Conservation (phyloP, 2,113 vertebrate species). For the Apodemus speciosus region DNA sequence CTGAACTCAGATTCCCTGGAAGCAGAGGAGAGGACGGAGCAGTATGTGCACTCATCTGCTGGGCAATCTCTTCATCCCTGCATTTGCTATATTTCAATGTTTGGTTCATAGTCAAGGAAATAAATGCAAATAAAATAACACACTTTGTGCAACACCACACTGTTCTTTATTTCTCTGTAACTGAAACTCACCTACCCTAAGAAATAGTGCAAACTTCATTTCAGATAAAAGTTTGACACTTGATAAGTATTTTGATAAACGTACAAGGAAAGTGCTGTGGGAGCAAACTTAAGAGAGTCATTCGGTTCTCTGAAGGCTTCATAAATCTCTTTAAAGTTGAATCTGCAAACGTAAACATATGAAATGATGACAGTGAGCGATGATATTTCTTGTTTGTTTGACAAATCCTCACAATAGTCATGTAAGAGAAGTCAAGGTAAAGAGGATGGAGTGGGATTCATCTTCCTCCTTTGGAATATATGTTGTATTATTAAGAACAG, state of each 20-base stretch:
- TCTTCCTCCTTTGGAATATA: conserved; percentile 18
- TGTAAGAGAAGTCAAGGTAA: conserved; percentile 52
- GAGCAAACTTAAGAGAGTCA: conserved; percentile 24
- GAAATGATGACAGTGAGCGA: conserved; percentile 44
- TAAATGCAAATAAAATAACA: neutral
- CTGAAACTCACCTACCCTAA: neutral
- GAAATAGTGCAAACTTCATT: conserved; percentile 47
- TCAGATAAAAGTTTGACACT: conserved; percentile 35
- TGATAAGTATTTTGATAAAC: conserved; percentile 51
- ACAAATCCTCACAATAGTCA: neutral
- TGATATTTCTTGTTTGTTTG: conserved; percentile 39
- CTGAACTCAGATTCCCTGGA: neutral
- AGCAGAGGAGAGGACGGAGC: neutral
- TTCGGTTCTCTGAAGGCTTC: conserved; percentile 50
- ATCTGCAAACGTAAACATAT: conserved; percentile 57
- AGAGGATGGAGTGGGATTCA: conserved; percentile 5
- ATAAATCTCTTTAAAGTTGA: conserved; percentile 64
- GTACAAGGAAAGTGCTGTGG: conserved; percentile 21
- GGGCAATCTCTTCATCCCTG: too few species aligned
- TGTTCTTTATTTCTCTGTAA: neutral
- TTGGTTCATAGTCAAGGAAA: neutral
- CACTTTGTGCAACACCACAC: neutral
- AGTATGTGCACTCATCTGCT: neutral
- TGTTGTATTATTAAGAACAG: neutral
- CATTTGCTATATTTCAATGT: neutral